Conservation (phyloP, 2,113 vertebrate genomes). For the Chaetodon trifascialis region DNA sequence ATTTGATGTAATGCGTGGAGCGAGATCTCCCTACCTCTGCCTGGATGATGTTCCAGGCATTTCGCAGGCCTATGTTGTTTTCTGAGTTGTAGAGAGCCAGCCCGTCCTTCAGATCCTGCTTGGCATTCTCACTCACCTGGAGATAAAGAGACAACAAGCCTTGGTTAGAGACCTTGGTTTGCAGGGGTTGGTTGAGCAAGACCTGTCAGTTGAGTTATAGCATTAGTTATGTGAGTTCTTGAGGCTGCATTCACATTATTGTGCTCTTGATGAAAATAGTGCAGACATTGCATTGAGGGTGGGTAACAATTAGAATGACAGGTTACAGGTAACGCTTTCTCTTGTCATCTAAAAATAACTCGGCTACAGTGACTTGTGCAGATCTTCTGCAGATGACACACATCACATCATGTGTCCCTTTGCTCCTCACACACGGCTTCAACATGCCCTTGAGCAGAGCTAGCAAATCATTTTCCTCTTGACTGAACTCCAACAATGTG, state of each 20-base stretch:
- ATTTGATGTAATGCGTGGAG: background rate
- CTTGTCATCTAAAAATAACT: conserved; percentile 22
- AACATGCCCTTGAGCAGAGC: conserved; percentile 49
- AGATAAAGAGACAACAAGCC: conserved; percentile 38
- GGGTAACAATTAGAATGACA: background rate
- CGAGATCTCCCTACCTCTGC: conserved; percentile 89
- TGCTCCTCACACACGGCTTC: background rate
- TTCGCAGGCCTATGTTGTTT: conserved; percentile 95
- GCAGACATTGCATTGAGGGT: background rate
- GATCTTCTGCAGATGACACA: conserved; percentile 16
- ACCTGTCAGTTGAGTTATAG: background rate
- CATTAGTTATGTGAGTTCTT: too few species aligned
- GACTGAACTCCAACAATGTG: conserved; percentile 67
- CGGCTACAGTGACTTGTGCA: conserved; percentile 3
- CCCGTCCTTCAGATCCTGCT: conserved; percentile 95
- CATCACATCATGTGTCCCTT: conserved; percentile 20
- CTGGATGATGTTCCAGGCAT: conserved; percentile 99
- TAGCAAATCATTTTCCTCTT: conserved; percentile 69
- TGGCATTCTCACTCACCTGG: conserved; percentile 95
- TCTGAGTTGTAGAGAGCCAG: conserved; percentile 95
- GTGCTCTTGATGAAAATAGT: background rate
- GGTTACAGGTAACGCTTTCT: conserved; percentile 6
- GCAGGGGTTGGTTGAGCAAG: background rate
- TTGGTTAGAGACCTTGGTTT: conserved; percentile 28
- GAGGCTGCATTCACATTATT: conserved; percentile 2